A percentile compares a stretch with the other conserved stretches of the same genome.
phyloP scores from a whole-genome alignment of 2,113 vertebrate species.

The Leucoraja erinaceus region DNA sequence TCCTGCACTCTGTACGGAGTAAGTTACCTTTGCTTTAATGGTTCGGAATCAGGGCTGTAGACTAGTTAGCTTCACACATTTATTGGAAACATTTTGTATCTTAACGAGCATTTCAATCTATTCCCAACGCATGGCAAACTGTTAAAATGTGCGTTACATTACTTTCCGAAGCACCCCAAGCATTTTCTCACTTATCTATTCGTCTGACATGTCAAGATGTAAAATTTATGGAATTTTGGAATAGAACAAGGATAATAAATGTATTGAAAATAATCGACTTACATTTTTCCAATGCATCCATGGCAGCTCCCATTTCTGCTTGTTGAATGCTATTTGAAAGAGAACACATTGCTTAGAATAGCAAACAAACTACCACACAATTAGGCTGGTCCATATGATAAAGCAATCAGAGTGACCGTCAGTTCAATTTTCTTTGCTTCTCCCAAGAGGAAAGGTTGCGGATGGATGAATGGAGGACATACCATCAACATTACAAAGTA shows the following conservation, averaged over 20 bases:
- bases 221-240: neutral
- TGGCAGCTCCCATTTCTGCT: conserved; percentile 97
- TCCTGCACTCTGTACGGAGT: neutral
- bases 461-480: neutral
- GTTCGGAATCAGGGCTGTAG: neutral
- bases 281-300: conserved; percentile 99
- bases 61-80: neutral
- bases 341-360: conserved; percentile 39
- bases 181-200: neutral
- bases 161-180: too few species aligned
- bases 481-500: too few species aligned
- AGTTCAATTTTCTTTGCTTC: too few species aligned
- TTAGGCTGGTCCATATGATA: neutral
- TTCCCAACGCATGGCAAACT: neutral
- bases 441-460: too few species aligned
- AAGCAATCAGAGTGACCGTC: neutral
- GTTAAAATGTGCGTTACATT: neutral
- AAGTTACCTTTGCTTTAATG: neutral
- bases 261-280: conserved; percentile 52
- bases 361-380: neutral
- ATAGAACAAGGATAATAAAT: conserved; percentile 33
- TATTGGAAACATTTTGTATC: neutral
- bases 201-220: neutral
- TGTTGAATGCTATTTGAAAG: conserved; percentile 82
- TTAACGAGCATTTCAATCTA: neutral